Base-by-base conservation (phyloP, 1,140 invertebrate genomes). In the Delia radicum region DNA sequence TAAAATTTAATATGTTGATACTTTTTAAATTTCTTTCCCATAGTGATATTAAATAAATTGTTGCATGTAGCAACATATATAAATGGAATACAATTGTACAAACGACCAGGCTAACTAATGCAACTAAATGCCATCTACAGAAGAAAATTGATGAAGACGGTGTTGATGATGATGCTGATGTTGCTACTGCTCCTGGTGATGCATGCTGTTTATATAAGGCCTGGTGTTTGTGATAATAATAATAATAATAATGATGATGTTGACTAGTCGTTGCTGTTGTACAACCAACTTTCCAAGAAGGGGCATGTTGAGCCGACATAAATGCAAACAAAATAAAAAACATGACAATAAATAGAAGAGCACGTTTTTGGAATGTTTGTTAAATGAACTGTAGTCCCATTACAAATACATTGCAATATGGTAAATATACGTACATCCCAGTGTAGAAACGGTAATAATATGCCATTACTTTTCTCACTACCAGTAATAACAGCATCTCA, bases 321-420 rank as follows among this genome's bases (percentile, higher is more conserved):
- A 69, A 69, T 69, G 65, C 65, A 69, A 69, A 69, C 65, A 69
- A 69, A 37, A 21, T 37, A 26, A 33, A 69, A 10, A 1, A 42
- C 37, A 10, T 3, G n/a, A 42, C 65, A 69, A 69, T 69, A 31
- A 69, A 69, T 69, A 33, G 65, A n/a, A 69, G 65, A 69, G 65
- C 65, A 69, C 65, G 65, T 69, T 37, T 37, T 29, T 69, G 65
- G 65, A 33, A 69, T 69, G 65, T 69, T 55, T 69, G 65, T 69
- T 69, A 69, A 69, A 69, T 69, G 65, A 69, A 69, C 65, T 69
- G 65, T 69, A 69, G 65, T 69, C 65, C 65, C 29, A 69, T 69
- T 69, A 69, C 65, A 69, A 69, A 69, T 29, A 69, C 65, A 69
- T 69, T 69, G 65, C 65, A 37, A 18, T 18, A 55, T n/a, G 8